These are phyloP conservation scores for Stichodactyla helianthus DNA, from an alignment of 64 coral and sea anemone species.

Conservation along the genomic window DNA sequence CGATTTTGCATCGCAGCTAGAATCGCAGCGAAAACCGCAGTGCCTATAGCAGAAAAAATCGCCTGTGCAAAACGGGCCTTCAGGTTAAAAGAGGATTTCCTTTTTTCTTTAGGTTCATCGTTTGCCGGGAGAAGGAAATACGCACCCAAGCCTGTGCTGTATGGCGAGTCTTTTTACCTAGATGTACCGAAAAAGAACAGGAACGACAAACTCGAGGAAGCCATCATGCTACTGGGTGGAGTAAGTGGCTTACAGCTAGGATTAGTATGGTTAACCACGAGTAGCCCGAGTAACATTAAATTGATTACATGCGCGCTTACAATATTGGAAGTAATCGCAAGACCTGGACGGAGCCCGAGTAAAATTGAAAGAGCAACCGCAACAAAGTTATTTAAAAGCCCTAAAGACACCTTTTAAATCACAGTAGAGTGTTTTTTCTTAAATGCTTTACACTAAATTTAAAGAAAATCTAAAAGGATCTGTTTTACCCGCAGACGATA, in stretches of 20 bases:
- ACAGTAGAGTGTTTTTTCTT: not conserved
- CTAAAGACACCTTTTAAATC: not conserved
- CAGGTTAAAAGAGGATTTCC: too few species aligned
- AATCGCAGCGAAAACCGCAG: too few species aligned
- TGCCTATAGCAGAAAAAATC: too few species aligned
- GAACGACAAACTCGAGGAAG: not conserved
- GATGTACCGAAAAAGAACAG: not conserved
- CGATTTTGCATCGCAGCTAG: too few species aligned
- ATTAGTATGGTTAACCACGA: not conserved
- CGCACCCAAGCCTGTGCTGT: not conserved
- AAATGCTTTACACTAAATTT: not conserved
- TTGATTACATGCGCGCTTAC: not conserved
- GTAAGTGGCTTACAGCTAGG: not conserved
- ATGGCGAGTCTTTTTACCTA: constrained; percentile 3
- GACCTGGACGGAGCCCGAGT: not conserved
- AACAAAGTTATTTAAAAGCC: not conserved
- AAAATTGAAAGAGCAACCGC: not conserved
- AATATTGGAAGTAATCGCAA: not conserved
- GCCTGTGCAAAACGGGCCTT: too few species aligned
- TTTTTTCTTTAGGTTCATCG: not conserved
- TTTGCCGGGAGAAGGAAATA: not conserved
- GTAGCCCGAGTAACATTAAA: not conserved
- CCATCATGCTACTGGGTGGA: not conserved
- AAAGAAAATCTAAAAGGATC: too few species aligned
- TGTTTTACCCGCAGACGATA: constrained; percentile 31